Conservation (phyloP, 2,888 invertebrate species). For the Bellardia pandia region DNA sequence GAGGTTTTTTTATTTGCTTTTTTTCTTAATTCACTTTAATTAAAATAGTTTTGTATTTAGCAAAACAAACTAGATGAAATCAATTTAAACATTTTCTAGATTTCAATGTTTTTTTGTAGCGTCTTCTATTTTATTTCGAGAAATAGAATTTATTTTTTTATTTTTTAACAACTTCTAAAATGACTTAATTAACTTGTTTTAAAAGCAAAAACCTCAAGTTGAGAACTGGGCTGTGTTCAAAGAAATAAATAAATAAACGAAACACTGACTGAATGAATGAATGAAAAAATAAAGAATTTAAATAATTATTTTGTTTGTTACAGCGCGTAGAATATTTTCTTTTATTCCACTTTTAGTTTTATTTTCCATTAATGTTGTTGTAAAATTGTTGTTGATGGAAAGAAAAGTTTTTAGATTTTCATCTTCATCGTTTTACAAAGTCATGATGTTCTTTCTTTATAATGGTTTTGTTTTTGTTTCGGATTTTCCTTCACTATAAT, state of each 20-base stretch:
- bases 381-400: not conserved
- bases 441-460: constrained; percentile 49
- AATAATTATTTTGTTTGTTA: constrained; percentile 26
- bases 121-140: not conserved
- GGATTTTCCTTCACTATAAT: constrained; percentile 63
- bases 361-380: too few species aligned
- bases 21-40: not conserved
- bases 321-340: constrained; percentile 31
- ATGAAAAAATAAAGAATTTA: constrained; percentile 22
- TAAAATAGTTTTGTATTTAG: constrained; percentile 1
- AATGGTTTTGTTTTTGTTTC: constrained; percentile 48
- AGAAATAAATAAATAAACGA: constrained; percentile 34
- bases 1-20: not conserved
- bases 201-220: constrained; percentile 49
- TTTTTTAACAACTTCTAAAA: constrained; percentile 48
- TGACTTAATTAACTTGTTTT: constrained; percentile 66
- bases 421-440: constrained; percentile 46
- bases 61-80: not conserved
- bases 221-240: constrained; percentile 20
- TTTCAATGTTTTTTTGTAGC: not conserved
- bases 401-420: constrained; percentile 53
- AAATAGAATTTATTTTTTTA: not conserved
- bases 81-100: not conserved
- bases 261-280: not conserved
- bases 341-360: constrained; percentile 41